Conservation (phyloP, 2,113 vertebrate species). For the Elgaria multicarinata region DNA sequence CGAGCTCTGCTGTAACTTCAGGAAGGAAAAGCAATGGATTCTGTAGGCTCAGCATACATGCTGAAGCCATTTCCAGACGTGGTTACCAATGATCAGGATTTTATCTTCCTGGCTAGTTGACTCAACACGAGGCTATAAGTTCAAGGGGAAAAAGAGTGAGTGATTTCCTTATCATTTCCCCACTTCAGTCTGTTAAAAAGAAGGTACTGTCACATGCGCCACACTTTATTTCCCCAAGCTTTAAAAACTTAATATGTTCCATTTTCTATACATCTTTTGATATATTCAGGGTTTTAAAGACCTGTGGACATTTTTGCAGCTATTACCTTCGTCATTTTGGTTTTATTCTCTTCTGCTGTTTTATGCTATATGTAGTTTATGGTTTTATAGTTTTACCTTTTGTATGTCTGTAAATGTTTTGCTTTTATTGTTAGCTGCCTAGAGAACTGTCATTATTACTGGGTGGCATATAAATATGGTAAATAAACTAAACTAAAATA, state of each 20-base stretch:
- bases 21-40: background rate
- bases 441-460: background rate
- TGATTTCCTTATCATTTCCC: background rate
- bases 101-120: background rate
- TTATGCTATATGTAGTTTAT: background rate
- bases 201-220: background rate
- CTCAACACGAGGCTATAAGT: background rate
- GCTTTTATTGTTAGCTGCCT: background rate
- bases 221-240: background rate
- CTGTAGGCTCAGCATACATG: background rate
- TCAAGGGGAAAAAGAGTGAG: background rate
- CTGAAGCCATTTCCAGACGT: background rate
- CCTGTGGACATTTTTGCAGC: background rate
- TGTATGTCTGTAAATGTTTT: background rate
- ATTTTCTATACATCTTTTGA: background rate
- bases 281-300: background rate
- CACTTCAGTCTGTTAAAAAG: background rate
- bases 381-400: background rate
- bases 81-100: background rate
- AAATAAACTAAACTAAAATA: background rate
- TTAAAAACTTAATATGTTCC: background rate
- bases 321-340: background rate
- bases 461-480: background rate
- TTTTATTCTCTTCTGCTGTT: background rate
- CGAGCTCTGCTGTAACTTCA: background rate